Conservation (phyloP, 2,888 invertebrate genomes). For the Hyles lineata region DNA sequence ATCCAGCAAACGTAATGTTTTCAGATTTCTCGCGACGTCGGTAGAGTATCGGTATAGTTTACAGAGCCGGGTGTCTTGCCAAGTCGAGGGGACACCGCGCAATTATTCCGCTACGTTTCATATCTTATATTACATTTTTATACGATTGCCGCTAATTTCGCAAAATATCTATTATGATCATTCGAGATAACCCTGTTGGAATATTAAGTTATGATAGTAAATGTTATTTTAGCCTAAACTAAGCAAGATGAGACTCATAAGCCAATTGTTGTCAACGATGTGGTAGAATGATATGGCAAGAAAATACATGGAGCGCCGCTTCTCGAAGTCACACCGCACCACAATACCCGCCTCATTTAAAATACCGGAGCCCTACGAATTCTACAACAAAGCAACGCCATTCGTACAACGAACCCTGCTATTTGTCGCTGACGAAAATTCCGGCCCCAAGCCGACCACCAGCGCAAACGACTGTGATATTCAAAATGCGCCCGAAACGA, state of each 20-base stretch:
- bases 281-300: constrained; percentile 74
- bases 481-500: constrained; percentile 61
- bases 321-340: constrained; percentile 76
- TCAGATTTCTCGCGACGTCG: constrained; percentile 46
- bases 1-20: constrained; percentile 48
- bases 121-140: constrained; percentile 53
- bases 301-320: constrained; percentile 83
- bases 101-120: constrained; percentile 70
- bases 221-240: not conserved
- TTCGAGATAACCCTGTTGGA: constrained; percentile 13
- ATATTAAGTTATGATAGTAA: not conserved
- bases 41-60: constrained; percentile 65
- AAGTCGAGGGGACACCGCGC: constrained; percentile 62
- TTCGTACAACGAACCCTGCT: constrained; percentile 80
- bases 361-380: constrained; percentile 78
- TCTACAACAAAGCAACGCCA: constrained; percentile 81
- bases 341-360: constrained; percentile 80
- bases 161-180: not conserved
- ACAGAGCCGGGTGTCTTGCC: constrained; percentile 63
- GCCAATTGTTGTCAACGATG: not conserved
- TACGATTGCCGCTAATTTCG: constrained; percentile 32
- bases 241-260: not conserved
- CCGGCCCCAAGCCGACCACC: constrained; percentile 69
- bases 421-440: constrained; percentile 78
- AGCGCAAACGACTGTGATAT: constrained; percentile 52